A percentile compares a stretch with the other conserved stretches of the same genome.
phyloP scores from a whole-genome alignment of 2,797 vertebrate genomes.

The Phalanger gymnotis region DNA sequence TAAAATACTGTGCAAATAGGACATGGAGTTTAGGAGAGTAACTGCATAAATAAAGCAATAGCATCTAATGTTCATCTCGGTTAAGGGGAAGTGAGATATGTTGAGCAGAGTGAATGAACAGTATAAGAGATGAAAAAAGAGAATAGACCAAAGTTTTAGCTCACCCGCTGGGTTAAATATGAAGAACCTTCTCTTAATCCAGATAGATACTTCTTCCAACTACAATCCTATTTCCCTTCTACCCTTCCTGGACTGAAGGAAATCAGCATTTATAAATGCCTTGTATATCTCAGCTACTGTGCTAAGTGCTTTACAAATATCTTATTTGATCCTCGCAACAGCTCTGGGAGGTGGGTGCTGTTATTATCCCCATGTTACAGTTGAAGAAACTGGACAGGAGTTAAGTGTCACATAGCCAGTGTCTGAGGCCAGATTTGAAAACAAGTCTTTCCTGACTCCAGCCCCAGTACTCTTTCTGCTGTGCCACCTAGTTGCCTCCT shows the following conservation, averaged over 20 bases:
- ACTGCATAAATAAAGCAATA: constrained; percentile 12
- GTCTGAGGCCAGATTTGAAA: neutral
- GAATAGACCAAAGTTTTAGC: neutral
- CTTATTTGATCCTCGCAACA: neutral
- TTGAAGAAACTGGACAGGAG: neutral
- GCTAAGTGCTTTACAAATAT: neutral
- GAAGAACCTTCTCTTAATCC: neutral
- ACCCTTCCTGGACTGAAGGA: neutral
- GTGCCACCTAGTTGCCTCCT: neutral
- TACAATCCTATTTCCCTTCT: neutral
- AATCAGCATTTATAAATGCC: neutral
- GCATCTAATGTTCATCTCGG: constrained; percentile 35
- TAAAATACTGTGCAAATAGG: constrained; percentile 44
- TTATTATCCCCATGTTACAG: neutral
- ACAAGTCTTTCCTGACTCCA: neutral
- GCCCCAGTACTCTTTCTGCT: neutral
- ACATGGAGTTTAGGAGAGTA: constrained; percentile 25
- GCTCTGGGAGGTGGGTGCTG: neutral
- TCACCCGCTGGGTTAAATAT: neutral
- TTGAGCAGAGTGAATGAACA: neutral
- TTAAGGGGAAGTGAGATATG: neutral
- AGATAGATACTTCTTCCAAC: neutral
- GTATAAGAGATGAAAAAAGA: neutral
- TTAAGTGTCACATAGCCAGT: neutral
- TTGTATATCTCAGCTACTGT: neutral